Percentiles rank a stretch among this genome's conserved stretches.
phyloP scores from a whole-genome alignment of 2,113 vertebrate genomes.

The Henicopernis longicauda region DNA sequence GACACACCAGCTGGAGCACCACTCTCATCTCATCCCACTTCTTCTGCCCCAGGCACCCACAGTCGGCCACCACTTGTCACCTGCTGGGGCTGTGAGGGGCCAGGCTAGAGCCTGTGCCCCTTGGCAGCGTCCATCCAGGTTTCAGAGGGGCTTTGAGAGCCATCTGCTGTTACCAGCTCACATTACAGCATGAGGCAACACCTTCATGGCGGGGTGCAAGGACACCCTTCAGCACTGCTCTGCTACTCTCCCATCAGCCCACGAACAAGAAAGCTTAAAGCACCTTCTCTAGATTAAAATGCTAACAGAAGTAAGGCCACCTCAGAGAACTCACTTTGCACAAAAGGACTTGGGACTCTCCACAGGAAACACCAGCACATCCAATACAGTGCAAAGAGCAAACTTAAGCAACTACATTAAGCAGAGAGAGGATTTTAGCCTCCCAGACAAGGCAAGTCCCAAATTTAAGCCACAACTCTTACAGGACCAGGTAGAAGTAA shows the following conservation, averaged over 20 bases:
- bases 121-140: fast-evolving
- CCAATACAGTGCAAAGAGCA: no score
- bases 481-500: no score
- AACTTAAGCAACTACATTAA: fast-evolving
- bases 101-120: background rate
- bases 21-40: fast-evolving
- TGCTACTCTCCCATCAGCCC: background rate
- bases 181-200: background rate
- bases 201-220: background rate
- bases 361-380: no score
- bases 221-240: background rate
- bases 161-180: background rate
- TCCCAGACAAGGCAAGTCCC: no score
- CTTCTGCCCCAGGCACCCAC: background rate
- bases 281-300: background rate
- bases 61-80: background rate
- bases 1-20: background rate
- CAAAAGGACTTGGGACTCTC: fast-evolving
- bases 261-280: fast-evolving
- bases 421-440: background rate
- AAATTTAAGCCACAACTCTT: background rate
- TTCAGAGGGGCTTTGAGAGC: background rate
- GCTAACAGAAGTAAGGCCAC: background rate
- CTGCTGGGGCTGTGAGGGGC: background rate
- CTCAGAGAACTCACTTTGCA: fast-evolving